A percentile compares a stretch with the other conserved stretches of the same genome.
These are phyloP conservation scores for Sesia apiformis DNA, from an alignment of 2,888 invertebrate species.

Conservation along the genomic window DNA sequence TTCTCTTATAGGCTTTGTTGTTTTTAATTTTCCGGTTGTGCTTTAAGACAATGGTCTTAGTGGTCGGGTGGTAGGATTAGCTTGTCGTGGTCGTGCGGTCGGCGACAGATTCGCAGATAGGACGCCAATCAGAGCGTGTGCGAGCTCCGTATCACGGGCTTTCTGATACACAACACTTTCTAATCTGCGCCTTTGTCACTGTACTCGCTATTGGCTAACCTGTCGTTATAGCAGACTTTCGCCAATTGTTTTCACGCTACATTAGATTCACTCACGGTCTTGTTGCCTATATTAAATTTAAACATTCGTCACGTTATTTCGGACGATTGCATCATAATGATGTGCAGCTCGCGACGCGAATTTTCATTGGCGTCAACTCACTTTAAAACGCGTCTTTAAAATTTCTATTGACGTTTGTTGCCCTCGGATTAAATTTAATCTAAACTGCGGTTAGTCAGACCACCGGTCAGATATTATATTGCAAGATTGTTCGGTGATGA, in stretches of 20 bases:
- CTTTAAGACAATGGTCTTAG: not conserved
- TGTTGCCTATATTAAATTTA: slow-evolving; percentile 23
- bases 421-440: slow-evolving; percentile 16
- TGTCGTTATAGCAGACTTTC: slow-evolving; percentile 62
- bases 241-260: slow-evolving; percentile 72
- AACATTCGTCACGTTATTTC: slow-evolving; percentile 40
- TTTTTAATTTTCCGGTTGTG: not conserved
- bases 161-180: slow-evolving; percentile 70
- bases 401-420: slow-evolving; percentile 3
- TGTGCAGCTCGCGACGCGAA: slow-evolving; percentile 4
- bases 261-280: slow-evolving; percentile 56
- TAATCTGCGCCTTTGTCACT: slow-evolving; percentile 72
- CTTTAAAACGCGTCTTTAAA: not conserved
- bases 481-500: slow-evolving; percentile 44
- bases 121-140: slow-evolving; percentile 69
- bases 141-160: slow-evolving; percentile 56
- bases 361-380: slow-evolving; percentile 1
- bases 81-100: slow-evolving; percentile 8
- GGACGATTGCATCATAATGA: slow-evolving; percentile 39
- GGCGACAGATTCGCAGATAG: slow-evolving; percentile 68
- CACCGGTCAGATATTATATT: slow-evolving; percentile 39
- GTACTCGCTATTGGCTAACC: slow-evolving; percentile 61
- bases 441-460: slow-evolving; percentile 54
- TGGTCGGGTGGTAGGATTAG: not conserved
- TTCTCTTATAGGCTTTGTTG: not conserved